Evolutionary conservation across 2,888 invertebrate genomes (phyloP).

Genomic region (Acanthopleura granulata): DNA sequence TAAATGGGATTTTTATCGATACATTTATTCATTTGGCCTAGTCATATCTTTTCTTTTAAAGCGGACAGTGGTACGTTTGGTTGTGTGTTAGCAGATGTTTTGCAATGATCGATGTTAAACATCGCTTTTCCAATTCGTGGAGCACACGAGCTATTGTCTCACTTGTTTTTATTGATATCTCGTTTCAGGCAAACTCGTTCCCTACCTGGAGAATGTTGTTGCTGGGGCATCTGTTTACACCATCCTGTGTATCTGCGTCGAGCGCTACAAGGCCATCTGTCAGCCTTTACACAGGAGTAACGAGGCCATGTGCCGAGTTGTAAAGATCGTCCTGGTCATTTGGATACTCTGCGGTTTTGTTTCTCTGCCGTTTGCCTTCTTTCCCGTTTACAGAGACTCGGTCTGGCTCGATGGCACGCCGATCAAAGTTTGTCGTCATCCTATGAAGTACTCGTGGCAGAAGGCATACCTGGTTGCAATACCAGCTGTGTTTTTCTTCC

Average conservation of each 20-base stretch:
- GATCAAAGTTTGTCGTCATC: conserved; percentile 42
- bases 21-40: too few species aligned
- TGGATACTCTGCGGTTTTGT: conserved; percentile 58
- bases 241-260: conserved; percentile 92
- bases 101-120: too few species aligned
- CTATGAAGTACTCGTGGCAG: conserved; percentile 32
- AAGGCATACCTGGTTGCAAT: conserved; percentile 30
- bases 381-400: conserved; percentile 35
- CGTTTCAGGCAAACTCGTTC: conserved; percentile 88
- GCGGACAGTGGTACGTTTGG: too few species aligned
- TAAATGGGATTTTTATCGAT: too few species aligned
- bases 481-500: conserved; percentile 31
- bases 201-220: conserved; percentile 91
- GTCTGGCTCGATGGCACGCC: conserved; percentile 41
- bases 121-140: too few species aligned
- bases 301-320: conserved; percentile 27
- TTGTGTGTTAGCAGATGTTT: too few species aligned
- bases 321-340: conserved; percentile 28
- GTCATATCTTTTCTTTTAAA: too few species aligned
- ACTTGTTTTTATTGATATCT: neutral
- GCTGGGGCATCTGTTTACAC: conserved; percentile 93
- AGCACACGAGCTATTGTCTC: neutral
- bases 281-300: conserved; percentile 78
- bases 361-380: conserved; percentile 67
- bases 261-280: conserved; percentile 91